Conservation (phyloP, 2,113 vertebrate genomes). For the Thunnus maccoyii region DNA sequence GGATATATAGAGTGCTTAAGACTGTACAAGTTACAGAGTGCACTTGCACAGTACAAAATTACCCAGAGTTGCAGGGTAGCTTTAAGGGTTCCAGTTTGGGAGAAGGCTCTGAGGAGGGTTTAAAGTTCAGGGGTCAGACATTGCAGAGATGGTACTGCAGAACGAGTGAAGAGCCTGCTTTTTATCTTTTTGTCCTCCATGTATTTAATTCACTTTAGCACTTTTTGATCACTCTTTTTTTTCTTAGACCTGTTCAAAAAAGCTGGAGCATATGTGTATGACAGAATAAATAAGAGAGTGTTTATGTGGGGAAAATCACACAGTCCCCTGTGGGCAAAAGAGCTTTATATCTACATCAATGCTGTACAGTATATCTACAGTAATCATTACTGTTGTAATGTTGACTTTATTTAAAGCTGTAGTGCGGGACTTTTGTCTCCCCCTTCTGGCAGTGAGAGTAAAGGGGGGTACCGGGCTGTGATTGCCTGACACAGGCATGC, state of each 20-base stretch:
- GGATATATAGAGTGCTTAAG: conserved; percentile 72
- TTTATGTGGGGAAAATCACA: too few species aligned
- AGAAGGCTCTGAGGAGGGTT: conserved; percentile 16
- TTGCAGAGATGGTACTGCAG: not conserved
- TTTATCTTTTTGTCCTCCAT: conserved; percentile 28
- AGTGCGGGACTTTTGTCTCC: too few species aligned
- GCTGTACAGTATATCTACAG: too few species aligned
- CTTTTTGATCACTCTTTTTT: not conserved
- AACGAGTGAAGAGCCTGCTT: conserved; percentile 8
- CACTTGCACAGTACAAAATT: conserved; percentile 30
- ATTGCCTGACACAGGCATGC: too few species aligned
- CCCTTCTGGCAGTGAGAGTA: too few species aligned
- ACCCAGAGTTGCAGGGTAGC: conserved; percentile 16
- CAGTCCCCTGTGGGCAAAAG: too few species aligned
- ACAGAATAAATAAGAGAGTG: too few species aligned
- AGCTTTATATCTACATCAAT: too few species aligned
- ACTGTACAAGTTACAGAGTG: conserved; percentile 45
- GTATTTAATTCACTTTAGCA: conserved; percentile 1
- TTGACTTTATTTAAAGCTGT: too few species aligned
- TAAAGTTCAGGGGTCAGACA: conserved; percentile 41
- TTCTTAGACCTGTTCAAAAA: not conserved
- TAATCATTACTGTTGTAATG: too few species aligned
- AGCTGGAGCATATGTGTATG: not conserved
- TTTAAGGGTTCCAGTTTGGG: conserved; percentile 30
- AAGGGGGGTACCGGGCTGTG: too few species aligned